Conservation (phyloP, 2,888 invertebrate genomes). For the Pinctada fucata region DNA sequence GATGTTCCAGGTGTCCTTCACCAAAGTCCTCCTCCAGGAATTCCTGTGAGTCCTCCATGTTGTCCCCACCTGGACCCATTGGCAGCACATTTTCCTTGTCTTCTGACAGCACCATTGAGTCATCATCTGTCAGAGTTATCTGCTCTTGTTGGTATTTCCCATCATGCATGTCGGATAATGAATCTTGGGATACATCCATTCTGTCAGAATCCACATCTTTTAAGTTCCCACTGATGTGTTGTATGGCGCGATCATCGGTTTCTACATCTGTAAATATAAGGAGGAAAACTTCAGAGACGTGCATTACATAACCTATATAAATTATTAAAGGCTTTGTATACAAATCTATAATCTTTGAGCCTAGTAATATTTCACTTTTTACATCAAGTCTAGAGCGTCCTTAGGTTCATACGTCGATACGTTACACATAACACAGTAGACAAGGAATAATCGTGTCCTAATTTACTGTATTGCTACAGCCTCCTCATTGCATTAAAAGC, state of each 20-base stretch:
- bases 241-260: background rate
- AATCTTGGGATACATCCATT: conserved; percentile 16
- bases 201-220: background rate
- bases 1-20: background rate
- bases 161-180: background rate
- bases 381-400: too few species aligned
- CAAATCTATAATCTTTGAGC: too few species aligned
- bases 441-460: too few species aligned
- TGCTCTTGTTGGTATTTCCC: conserved; percentile 6
- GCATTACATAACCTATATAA: too few species aligned
- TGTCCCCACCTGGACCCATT: conserved; percentile 24
- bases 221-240: background rate
- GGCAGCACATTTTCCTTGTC: conserved; percentile 8
- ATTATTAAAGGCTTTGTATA: too few species aligned
- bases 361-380: too few species aligned
- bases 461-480: too few species aligned
- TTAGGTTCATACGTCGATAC: too few species aligned
- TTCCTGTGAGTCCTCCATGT: background rate
- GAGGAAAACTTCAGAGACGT: too few species aligned
- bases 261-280: conserved; percentile 27
- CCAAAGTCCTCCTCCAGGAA: background rate
- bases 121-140: conserved; percentile 9
- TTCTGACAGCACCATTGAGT: background rate
- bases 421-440: too few species aligned
- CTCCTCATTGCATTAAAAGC: too few species aligned